Base-by-base conservation (phyloP, 2,113 vertebrate species). In the Brevimyrus niger region DNA sequence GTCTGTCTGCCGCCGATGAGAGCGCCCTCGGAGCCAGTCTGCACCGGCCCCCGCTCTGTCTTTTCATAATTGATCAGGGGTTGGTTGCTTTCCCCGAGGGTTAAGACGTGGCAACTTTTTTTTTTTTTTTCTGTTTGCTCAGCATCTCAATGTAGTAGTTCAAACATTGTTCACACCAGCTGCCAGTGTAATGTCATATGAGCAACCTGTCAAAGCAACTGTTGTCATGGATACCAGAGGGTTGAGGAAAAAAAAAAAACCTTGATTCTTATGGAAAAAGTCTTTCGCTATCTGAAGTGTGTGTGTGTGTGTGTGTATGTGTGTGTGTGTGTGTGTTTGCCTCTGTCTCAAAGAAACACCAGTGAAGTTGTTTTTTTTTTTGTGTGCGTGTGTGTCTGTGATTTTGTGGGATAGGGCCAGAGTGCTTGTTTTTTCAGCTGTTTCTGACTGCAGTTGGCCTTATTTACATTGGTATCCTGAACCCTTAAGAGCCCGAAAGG, bases 101-200 rank as follows among this genome's bases (percentile, higher is more conserved):
- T 97, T 97, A 98, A 97, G 97, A 97, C 96, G 94, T 98, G 97
- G 97, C 97, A 98, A 98, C 97, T 65, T 65, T 65, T 53, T 98
- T 92, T 98, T 92, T 97, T 98, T 92, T 96, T 92, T 97, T 96
- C 96, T 99, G 97, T 99, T 99, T 99, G 98, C 98, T 97, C 97
- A 97, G 98, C 97, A 98, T 99, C 98, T 98, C 98, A 98, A 97
- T 99, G 98, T 97, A 98, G 96, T 97, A 98, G 98, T 99, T 99
- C 98, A 99, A 99, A 99, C 98, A 99, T 98, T 98, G 97, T 98
- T 99, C 97, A 97, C 97, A 98, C 97, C 98, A 98, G 97, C 98
- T 99, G 97, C 97, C 97, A 97, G 97, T 98, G 97, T 97, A 96
- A 96, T 97, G 95, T 98, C 98, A 98, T 98, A 98, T 98, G 98